Evolutionary conservation across 1,140 invertebrate species (phyloP), one percentile per base, ranked within the genome.

Genomic region (Eupristina koningsbergeri): DNA sequence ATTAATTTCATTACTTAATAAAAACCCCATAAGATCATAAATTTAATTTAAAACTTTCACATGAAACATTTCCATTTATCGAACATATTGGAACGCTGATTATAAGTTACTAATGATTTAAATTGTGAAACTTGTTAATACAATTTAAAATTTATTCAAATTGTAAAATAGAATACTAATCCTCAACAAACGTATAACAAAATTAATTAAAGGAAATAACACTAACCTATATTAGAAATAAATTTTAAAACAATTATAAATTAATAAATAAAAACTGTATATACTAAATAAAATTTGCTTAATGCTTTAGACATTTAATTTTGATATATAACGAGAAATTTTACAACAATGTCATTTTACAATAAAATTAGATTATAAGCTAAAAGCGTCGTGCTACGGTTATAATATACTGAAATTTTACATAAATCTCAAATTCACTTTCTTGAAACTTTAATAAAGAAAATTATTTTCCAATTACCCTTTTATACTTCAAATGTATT

Each of bases 1-100:
- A 63, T 63, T 74, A 34, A 84, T 84, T 79, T 47, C 39, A 22
- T 63, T 63, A 84, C 26, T 41, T 75, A 64, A 26, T 50, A 34
- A 15, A 76, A 75, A 76, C 22, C 9, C 41, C 29, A 80, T 69
- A 80, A 58, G 31, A 41, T 15, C 7, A 39, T 15, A 67, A 67
- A 67, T 26, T 19, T 11, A 67, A 64, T 58, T 58, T 45, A 83
- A 36, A 61, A 8, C 17, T 22, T 17, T 13, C 8, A 63, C 45
- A 36, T 11, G 2, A 17, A 53, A 17, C 19, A 53, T 53, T 53
- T 17, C 50, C 2, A 3, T 53, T 53, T 53, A 53, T 53, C 50
- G 15, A 53, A 53, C 19, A 53, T 53, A 53, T 19, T 17, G 2
- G 19, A 53, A 7, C 7, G 2, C 3, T 53, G 17, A 58, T 22